Conservation (phyloP, 2,113 vertebrate genomes). For the Psilopogon haemacephalus region DNA sequence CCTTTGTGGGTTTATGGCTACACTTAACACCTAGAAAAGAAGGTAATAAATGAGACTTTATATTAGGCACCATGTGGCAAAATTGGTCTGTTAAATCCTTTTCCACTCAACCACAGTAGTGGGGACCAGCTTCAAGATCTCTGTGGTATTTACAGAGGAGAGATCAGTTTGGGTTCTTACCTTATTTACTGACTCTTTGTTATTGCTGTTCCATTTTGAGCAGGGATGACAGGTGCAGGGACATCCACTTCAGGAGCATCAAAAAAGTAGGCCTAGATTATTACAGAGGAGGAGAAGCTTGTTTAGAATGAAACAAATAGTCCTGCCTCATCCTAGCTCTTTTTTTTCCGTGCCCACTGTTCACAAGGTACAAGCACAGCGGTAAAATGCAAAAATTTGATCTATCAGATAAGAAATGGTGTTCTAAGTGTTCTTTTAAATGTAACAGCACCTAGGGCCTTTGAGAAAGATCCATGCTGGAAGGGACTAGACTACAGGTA, state of each 20-base stretch:
- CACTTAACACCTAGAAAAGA: not conserved
- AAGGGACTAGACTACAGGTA: not conserved
- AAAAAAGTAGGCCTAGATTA: constrained; percentile 88
- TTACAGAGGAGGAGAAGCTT: not conserved
- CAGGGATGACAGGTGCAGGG: not conserved
- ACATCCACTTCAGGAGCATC: constrained; percentile 76
- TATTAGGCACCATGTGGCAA: not conserved
- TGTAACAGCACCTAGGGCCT: not conserved
- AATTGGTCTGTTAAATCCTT: not conserved
- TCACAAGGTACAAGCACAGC: not conserved
- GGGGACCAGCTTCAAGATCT: not conserved
- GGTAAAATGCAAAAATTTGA: not conserved
- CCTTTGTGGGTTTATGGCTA: not conserved
- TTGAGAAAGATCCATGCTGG: not conserved
- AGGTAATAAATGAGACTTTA: not conserved
- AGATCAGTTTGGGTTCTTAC: constrained; percentile 10
- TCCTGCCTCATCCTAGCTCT: not conserved
- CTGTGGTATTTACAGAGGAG: not conserved
- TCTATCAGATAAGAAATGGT: rapidly evolving
- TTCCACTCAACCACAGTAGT: not conserved
- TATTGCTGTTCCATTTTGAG: constrained; percentile 60
- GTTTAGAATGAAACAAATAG: not conserved
- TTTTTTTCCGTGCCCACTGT: not conserved
- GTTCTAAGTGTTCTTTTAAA: not conserved
- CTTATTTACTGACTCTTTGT: constrained; percentile 66